Conservation (phyloP, 2,888 invertebrate genomes). For the Drosophila atripex region DNA sequence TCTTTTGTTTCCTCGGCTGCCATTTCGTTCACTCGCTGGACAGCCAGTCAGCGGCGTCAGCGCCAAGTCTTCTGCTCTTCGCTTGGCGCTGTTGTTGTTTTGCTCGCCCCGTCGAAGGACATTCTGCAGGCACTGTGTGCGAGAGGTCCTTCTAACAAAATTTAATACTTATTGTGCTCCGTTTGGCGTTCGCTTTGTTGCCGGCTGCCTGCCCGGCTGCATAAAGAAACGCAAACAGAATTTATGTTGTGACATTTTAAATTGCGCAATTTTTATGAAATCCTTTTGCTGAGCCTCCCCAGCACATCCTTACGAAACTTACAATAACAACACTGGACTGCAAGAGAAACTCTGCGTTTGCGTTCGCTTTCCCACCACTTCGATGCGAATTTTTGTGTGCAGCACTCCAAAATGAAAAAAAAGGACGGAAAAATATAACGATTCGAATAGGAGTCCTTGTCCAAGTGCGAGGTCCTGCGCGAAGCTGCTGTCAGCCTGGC, state of each 20-base stretch:
- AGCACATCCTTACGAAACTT: constrained; percentile 63
- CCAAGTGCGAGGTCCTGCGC: constrained; percentile 57
- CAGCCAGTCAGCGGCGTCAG: constrained; percentile 77
- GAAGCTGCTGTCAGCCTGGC: constrained; percentile 77
- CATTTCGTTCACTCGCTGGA: constrained; percentile 70
- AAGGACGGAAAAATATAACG: constrained; percentile 43
- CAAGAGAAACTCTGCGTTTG: constrained; percentile 39
- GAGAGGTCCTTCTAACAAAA: constrained; percentile 75
- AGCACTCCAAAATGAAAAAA: constrained; percentile 42
- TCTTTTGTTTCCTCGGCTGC: constrained; percentile 64
- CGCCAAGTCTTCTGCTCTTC: constrained; percentile 37
- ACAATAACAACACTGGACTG: constrained; percentile 63
- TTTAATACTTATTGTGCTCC: constrained; percentile 74
- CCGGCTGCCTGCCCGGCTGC: constrained; percentile 53
- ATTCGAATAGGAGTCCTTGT: constrained; percentile 42
- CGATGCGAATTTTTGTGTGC: constrained; percentile 45
- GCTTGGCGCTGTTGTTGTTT: constrained; percentile 48
- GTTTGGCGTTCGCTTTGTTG: constrained; percentile 43
- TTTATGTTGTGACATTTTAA: constrained; percentile 84
- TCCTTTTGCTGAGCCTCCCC: constrained; percentile 77
- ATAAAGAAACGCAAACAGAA: constrained; percentile 81
- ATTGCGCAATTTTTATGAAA: constrained; percentile 84
- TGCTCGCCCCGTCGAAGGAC: constrained; percentile 66
- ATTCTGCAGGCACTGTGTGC: constrained; percentile 52
- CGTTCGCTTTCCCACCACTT: constrained; percentile 14